A percentile compares a stretch with the other conserved stretches of the same genome.
Evolutionary conservation across 2,888 invertebrate species (phyloP).

Genomic region (Apoda limacodes): DNA sequence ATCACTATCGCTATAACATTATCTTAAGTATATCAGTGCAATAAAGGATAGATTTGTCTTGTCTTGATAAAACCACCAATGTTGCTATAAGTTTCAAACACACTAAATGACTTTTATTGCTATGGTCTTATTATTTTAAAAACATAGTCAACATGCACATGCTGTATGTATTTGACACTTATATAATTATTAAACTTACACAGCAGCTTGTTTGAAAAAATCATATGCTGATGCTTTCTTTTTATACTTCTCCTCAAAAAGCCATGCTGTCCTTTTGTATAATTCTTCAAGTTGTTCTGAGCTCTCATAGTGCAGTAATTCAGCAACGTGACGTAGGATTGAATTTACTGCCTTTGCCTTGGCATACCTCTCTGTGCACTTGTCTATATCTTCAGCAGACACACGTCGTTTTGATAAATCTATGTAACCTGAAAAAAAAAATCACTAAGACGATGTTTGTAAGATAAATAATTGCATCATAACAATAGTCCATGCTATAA

Average conservation of each 20-base stretch:
- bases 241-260: constrained; percentile 97
- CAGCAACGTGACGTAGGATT: constrained; percentile 96
- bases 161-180: too few species aligned
- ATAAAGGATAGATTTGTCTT: too few species aligned
- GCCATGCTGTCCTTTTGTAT: constrained; percentile 97
- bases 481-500: too few species aligned
- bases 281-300: constrained; percentile 95
- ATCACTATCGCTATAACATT: too few species aligned
- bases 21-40: too few species aligned
- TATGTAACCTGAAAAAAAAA: constrained; percentile 86
- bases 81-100: too few species aligned
- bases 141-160: too few species aligned
- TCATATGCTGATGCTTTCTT: constrained; percentile 97
- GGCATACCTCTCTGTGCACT: constrained; percentile 98
- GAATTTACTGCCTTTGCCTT: constrained; percentile 99
- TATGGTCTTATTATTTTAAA: too few species aligned
- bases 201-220: constrained; percentile 97
- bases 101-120: too few species aligned
- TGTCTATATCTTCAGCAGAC: constrained; percentile 96
- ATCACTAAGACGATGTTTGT: too few species aligned
- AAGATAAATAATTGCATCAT: too few species aligned
- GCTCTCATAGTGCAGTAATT: constrained; percentile 89
- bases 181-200: constrained; percentile 73
- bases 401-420: constrained; percentile 99
- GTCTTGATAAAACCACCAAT: too few species aligned